Conservation (phyloP, 1,140 invertebrate genomes). For the Cotesia glomerata region DNA sequence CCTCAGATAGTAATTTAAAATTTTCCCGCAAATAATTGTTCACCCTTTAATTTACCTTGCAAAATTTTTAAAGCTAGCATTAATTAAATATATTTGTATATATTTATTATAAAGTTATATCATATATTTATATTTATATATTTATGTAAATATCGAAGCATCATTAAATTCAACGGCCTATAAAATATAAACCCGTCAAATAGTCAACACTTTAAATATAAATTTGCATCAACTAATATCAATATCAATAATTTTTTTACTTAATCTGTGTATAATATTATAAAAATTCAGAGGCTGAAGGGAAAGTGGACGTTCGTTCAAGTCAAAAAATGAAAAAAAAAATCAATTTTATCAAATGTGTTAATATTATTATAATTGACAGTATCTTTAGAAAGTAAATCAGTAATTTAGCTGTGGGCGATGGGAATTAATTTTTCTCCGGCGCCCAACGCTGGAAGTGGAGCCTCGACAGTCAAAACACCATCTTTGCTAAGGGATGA, state of each 20-base stretch:
- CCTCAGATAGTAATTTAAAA: background rate
- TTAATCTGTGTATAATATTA: too few relatives aligned
- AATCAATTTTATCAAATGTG: background rate
- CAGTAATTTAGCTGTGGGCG: conserved; percentile 69
- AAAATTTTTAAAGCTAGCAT: too few relatives aligned
- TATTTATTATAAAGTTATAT: too few relatives aligned
- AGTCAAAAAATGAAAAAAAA: background rate
- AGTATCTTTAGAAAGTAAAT: too few relatives aligned
- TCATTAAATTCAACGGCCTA: background rate
- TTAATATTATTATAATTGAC: background rate
- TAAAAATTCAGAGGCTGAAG: too few relatives aligned
- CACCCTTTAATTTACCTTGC: background rate
- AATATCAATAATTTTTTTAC: too few relatives aligned
- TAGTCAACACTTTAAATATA: too few relatives aligned
- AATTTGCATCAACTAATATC: too few relatives aligned
- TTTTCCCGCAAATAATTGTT: background rate
- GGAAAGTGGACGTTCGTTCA: too few relatives aligned
- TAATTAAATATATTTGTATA: too few relatives aligned
- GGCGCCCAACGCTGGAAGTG: conserved; percentile 76
- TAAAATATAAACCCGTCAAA: too few relatives aligned
- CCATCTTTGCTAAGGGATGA: conserved; percentile 91
- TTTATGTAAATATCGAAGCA: conserved; percentile 3
- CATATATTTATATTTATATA: background rate
- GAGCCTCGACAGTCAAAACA: conserved; percentile 92
- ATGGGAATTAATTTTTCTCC: conserved; percentile 82